These are phyloP conservation scores for Plagodis pulveraria DNA, from an alignment of 2,888 invertebrate genomes.

Conservation along the genomic window DNA sequence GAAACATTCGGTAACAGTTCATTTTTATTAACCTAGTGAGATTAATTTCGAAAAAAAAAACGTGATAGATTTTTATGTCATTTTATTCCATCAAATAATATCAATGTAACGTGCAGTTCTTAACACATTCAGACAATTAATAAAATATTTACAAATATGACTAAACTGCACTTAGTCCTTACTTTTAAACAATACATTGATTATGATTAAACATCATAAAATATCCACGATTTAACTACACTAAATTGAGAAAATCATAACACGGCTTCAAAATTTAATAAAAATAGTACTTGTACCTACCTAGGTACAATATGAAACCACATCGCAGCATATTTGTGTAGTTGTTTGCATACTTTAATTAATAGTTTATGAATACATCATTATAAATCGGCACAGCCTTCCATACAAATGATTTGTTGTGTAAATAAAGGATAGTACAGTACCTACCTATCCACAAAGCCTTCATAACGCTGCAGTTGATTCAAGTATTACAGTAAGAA, in stretches of 20 bases:
- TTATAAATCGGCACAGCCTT: too few relatives aligned
- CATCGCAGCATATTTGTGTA: too few relatives aligned
- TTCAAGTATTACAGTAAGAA: too few relatives aligned
- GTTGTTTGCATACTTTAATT: too few relatives aligned
- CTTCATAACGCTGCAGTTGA: too few relatives aligned
- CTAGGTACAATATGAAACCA: background rate
- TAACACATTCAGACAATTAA: constrained; percentile 30
- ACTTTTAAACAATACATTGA: constrained; percentile 5
- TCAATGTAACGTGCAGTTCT: constrained; percentile 62
- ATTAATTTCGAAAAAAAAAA: constrained; percentile 3
- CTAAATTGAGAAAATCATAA: constrained; percentile 29
- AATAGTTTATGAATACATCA: too few relatives aligned
- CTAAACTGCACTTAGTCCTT: constrained; percentile 15
- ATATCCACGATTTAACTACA: constrained; percentile 18
- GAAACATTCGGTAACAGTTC: too few relatives aligned
- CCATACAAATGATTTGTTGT: too few relatives aligned
- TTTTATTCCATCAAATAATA: constrained; percentile 75
- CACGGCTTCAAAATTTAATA: background rate
- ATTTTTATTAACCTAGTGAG: too few relatives aligned
- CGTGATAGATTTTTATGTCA: constrained; percentile 37
- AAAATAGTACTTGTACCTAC: background rate
- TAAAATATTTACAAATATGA: constrained; percentile 21
- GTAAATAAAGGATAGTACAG: too few relatives aligned
- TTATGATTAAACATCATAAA: constrained; percentile 10
- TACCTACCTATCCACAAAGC: too few relatives aligned